These are phyloP conservation scores for Decapterus maruadsi DNA, from an alignment of 2,797 vertebrate genomes.

Conservation along the genomic window DNA sequence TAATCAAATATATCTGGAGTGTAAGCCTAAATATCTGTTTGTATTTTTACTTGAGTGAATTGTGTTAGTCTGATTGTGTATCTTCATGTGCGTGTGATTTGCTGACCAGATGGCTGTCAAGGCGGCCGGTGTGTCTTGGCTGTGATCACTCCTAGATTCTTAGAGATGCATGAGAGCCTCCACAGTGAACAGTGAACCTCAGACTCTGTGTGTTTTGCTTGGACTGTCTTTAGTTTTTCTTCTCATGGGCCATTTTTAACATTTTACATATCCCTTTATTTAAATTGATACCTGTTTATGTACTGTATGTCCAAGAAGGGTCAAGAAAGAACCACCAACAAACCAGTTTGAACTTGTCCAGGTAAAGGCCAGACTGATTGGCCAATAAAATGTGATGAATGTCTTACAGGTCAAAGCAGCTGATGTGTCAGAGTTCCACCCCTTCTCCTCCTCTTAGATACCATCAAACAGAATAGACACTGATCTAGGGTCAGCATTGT, in stretches of 20 bases:
- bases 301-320: constrained; percentile 20
- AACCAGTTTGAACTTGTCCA: constrained; percentile 42
- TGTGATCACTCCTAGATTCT: constrained; percentile 42
- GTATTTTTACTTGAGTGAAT: constrained; percentile 31
- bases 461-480: constrained; percentile 29
- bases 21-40: background rate
- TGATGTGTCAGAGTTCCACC: constrained; percentile 32
- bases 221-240: background rate
- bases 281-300: constrained; percentile 11
- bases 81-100: constrained; percentile 16
- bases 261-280: constrained; percentile 1
- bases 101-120: constrained; percentile 47
- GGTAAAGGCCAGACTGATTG: constrained; percentile 22
- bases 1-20: background rate
- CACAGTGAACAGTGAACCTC: constrained; percentile 21
- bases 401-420: constrained; percentile 23
- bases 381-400: constrained; percentile 57
- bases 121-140: constrained; percentile 58
- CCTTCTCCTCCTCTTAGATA: constrained; percentile 28
- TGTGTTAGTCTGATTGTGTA: constrained; percentile 24
- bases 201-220: constrained; percentile 38
- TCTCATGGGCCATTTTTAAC: background rate
- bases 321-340: background rate
- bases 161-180: constrained; percentile 35
- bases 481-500: constrained; percentile 21